These are phyloP conservation scores for Julus scanicus DNA, from an alignment of 2,888 invertebrate genomes.

Conservation along the genomic window DNA sequence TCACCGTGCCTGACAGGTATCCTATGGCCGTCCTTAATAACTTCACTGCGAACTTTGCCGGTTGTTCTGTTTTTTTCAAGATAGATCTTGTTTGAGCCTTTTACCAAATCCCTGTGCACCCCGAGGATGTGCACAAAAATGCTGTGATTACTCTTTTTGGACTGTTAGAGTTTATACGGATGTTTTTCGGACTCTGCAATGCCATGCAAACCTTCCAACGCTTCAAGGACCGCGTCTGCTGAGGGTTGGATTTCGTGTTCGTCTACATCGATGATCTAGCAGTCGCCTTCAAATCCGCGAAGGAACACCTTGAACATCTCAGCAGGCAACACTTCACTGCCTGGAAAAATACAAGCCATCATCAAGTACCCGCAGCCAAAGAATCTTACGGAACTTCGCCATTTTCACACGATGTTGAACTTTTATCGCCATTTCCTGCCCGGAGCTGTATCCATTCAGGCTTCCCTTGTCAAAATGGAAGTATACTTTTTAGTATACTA, in stretches of 20 bases:
- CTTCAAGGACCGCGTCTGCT: conserved; percentile 58
- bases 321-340: too few species aligned
- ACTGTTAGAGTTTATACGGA: conserved; percentile 56
- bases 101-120: background rate
- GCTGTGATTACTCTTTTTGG: background rate
- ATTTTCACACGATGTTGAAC: too few species aligned
- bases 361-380: too few species aligned
- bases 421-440: too few species aligned
- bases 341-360: too few species aligned
- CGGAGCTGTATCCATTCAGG: too few species aligned
- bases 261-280: background rate
- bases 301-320: conserved; percentile 63
- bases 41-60: background rate
- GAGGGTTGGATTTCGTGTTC: background rate
- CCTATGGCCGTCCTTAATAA: background rate
- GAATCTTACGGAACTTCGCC: too few species aligned
- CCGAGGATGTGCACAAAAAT: background rate
- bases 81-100: background rate
- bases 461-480: too few species aligned
- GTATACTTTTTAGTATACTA: too few species aligned
- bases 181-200: conserved; percentile 59
- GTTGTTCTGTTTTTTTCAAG: background rate
- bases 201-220: conserved; percentile 61
- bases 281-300: conserved; percentile 60
- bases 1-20: background rate